Evolutionary conservation across 2,113 vertebrate species (phyloP).

Genomic region (Oenanthe melanoleuca): DNA sequence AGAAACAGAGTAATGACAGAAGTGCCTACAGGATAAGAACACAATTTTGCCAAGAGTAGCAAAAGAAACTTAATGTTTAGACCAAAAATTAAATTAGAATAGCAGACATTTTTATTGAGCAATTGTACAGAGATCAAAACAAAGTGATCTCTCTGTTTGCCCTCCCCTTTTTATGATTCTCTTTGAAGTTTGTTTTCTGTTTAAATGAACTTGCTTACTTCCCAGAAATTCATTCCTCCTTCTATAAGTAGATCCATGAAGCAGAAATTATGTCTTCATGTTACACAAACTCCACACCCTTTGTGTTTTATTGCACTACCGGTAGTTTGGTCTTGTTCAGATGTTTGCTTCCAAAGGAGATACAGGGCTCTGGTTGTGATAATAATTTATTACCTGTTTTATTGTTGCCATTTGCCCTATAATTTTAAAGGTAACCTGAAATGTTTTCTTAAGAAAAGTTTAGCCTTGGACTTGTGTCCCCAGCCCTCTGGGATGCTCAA

Average conservation of each 20-base stretch:
- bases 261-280: slow-evolving; percentile 37
- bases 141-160: not conserved
- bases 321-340: slow-evolving; percentile 29
- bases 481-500: not conserved
- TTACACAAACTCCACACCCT: slow-evolving; percentile 50
- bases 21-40: not conserved
- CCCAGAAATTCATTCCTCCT: slow-evolving; percentile 71
- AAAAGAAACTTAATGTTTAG: not conserved
- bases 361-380: not conserved
- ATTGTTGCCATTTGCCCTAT: slow-evolving; percentile 11
- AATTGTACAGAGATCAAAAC: not conserved
- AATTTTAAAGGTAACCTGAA: slow-evolving; percentile 36
- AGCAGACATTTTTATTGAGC: slow-evolving; percentile 6
- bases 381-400: slow-evolving; percentile 51
- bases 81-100: not conserved
- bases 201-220: slow-evolving; percentile 57
- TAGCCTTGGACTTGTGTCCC: not conserved
- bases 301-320: slow-evolving; percentile 16
- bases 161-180: slow-evolving; percentile 21
- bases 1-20: not conserved
- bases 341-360: not conserved
- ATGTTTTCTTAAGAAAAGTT: not conserved
- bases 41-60: not conserved
- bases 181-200: slow-evolving; percentile 50
- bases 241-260: slow-evolving; percentile 55